These are phyloP conservation scores for Nasonovia ribisnigri DNA, from an alignment of 2,888 invertebrate genomes.

Conservation along the genomic window DNA sequence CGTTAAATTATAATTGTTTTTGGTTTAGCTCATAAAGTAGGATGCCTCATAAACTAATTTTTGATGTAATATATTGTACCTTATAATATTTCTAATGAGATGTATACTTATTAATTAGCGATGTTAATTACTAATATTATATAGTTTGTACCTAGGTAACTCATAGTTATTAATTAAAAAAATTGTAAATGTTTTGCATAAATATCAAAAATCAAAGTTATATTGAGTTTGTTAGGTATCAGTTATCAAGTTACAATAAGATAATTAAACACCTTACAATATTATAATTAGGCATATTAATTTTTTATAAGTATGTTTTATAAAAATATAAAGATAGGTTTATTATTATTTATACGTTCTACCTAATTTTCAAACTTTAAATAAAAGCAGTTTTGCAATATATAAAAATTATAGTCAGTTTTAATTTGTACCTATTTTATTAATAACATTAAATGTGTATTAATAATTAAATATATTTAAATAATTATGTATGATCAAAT, in stretches of 20 bases:
- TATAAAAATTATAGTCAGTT: background rate
- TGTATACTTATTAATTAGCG: background rate
- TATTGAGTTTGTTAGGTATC: constrained; percentile 17
- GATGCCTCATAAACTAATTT: background rate
- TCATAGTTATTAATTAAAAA: background rate
- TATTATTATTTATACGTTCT: background rate
- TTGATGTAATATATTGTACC: background rate
- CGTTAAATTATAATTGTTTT: constrained; percentile 19
- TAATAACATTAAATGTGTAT: background rate
- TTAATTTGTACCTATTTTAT: background rate
- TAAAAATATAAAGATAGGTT: background rate
- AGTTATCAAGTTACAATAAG: background rate
- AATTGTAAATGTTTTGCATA: constrained; percentile 9
- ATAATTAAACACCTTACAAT: background rate
- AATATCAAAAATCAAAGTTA: constrained; percentile 32
- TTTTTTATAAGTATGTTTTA: background rate
- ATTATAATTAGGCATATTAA: background rate
- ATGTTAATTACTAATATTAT: background rate
- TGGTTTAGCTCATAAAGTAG: background rate
- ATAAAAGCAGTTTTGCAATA: background rate
- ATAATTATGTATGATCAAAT: background rate
- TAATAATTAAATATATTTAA: background rate
- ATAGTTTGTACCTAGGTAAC: background rate
- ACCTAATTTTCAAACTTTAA: background rate
- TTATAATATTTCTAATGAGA: background rate